A percentile compares a stretch with the other conserved stretches of the same genome.
Evolutionary conservation across 2,888 invertebrate genomes (phyloP).

Genomic region (Vesta saturnalis): DNA sequence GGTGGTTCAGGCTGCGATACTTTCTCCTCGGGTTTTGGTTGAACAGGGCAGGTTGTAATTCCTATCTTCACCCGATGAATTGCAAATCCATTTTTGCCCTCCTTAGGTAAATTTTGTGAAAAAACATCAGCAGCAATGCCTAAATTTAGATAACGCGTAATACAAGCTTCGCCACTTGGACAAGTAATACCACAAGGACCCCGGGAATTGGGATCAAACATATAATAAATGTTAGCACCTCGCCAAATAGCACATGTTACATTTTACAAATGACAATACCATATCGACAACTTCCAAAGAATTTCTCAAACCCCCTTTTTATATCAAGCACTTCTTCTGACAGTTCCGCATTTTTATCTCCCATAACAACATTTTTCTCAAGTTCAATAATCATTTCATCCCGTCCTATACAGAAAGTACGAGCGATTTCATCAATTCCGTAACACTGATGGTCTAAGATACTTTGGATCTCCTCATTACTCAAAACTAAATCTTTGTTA

Average conservation of each 20-base stretch:
- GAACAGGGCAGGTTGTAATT: conserved; percentile 48
- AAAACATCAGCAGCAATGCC: conserved; percentile 53
- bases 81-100: conserved; percentile 53
- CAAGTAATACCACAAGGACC: conserved; percentile 58
- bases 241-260: conserved; percentile 61
- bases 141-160: conserved; percentile 56
- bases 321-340: conserved; percentile 55
- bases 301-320: conserved; percentile 53
- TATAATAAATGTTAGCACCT: conserved; percentile 58
- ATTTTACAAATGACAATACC: conserved; percentile 59
- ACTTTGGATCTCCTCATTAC: conserved; percentile 52
- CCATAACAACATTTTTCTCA: conserved; percentile 53
- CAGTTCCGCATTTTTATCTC: conserved; percentile 55
- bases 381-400: conserved; percentile 56
- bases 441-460: conserved; percentile 49
- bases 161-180: conserved; percentile 57
- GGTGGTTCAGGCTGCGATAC: conserved; percentile 17
- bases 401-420: conserved; percentile 56
- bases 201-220: conserved; percentile 63
- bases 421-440: conserved; percentile 50
- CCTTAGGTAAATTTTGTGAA: conserved; percentile 52
- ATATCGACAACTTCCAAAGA: conserved; percentile 56
- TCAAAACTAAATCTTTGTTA: conserved; percentile 42
- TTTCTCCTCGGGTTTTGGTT: conserved; percentile 47
- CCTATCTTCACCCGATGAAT: conserved; percentile 51